These are phyloP conservation scores for Campaea margaritaria DNA, from an alignment of 2,888 invertebrate genomes.

Conservation along the genomic window DNA sequence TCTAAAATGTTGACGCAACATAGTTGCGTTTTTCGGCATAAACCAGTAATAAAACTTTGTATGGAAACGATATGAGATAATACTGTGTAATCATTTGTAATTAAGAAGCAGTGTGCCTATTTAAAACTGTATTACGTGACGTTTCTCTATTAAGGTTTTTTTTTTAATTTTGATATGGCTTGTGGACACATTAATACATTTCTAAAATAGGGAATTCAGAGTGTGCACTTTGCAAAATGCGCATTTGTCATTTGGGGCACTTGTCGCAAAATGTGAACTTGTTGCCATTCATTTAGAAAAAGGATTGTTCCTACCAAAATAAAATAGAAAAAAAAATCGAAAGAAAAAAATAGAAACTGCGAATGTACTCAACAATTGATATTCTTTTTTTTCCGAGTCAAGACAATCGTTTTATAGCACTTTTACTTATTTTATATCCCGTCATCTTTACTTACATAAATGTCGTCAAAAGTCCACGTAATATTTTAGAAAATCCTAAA, in stretches of 20 bases:
- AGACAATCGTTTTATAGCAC: background rate
- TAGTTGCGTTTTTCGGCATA: conserved; percentile 15
- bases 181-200: too few species aligned
- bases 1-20: conserved; percentile 4
- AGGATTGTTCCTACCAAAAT: too few species aligned
- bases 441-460: background rate
- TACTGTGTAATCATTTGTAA: conserved; percentile 15
- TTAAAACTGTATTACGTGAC: background rate
- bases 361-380: too few species aligned
- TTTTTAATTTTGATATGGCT: background rate
- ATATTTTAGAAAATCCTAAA: background rate
- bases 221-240: too few species aligned
- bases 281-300: too few species aligned
- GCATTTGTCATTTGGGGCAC: too few species aligned
- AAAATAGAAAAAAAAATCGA: too few species aligned
- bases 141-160: background rate
- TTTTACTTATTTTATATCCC: background rate
- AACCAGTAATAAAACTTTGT: conserved; percentile 12
- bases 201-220: too few species aligned
- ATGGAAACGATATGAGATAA: conserved; percentile 17
- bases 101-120: conserved; percentile 5
- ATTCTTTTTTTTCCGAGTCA: background rate
- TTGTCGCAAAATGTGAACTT: too few species aligned
- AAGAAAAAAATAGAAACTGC: too few species aligned
- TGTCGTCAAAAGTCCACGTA: conserved; percentile 4